A percentile compares a stretch with the other conserved stretches of the same genome.
These are phyloP conservation scores for Hormaphis cornu DNA, from an alignment of 1,140 invertebrate genomes.

Conservation along the genomic window DNA sequence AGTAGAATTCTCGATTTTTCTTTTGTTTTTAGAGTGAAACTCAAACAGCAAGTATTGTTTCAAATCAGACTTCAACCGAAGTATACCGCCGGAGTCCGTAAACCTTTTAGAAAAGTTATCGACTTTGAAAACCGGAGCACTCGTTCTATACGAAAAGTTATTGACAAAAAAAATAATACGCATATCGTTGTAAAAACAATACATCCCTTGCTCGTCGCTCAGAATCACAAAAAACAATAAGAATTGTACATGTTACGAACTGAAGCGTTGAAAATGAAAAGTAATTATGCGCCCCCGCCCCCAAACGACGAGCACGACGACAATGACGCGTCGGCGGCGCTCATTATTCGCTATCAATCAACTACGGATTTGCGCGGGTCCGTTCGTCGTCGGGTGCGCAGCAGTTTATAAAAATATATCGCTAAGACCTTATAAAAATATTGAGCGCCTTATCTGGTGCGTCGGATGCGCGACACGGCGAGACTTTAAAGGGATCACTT, in stretches of 20 bases:
- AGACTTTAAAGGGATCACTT: slow-evolving; percentile 14
- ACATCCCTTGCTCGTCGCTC: too few relatives aligned
- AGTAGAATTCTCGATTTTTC: too few relatives aligned
- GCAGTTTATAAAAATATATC: slow-evolving; percentile 21
- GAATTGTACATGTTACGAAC: background rate
- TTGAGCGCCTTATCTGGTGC: slow-evolving; percentile 6
- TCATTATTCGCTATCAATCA: slow-evolving; percentile 28
- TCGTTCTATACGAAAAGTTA: too few relatives aligned
- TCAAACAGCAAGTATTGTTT: too few relatives aligned
- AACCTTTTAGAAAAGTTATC: too few relatives aligned
- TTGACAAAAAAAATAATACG: too few relatives aligned
- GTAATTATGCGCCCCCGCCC: background rate
- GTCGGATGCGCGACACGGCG: background rate
- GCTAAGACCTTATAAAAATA: slow-evolving; percentile 13
- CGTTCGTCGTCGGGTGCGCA: background rate
- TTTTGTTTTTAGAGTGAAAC: too few relatives aligned
- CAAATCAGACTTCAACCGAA: too few relatives aligned
- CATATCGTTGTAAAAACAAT: too few relatives aligned
- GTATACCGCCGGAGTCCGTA: too few relatives aligned
- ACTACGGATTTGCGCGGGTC: background rate
- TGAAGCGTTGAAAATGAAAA: background rate
- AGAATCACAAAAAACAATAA: too few relatives aligned
- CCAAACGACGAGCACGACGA: background rate
- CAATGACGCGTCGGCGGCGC: background rate
- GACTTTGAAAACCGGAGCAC: too few relatives aligned